A percentile compares a stretch with the other conserved stretches of the same genome.
Evolutionary conservation across 2,113 vertebrate genomes (phyloP).

Genomic region (Silurus asotus): DNA sequence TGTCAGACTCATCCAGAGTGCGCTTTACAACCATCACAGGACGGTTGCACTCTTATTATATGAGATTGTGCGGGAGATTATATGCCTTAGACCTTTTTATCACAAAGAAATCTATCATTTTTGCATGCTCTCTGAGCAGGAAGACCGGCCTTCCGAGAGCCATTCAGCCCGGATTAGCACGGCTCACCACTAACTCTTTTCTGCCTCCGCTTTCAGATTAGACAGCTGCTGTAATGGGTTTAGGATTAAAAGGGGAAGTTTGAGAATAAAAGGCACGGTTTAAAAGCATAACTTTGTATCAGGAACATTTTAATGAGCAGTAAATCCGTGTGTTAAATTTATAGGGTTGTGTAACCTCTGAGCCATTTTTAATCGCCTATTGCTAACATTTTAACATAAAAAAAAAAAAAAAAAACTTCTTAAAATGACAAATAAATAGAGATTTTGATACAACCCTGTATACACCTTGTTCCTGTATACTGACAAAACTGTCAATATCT

Average conservation of each 20-base stretch:
- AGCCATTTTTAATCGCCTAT: slow-evolving; percentile 40
- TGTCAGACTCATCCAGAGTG: slow-evolving; percentile 16
- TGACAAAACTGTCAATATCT: background rate
- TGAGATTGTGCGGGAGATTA: slow-evolving; percentile 35
- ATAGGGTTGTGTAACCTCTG: slow-evolving; percentile 47
- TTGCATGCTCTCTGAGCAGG: slow-evolving; percentile 7
- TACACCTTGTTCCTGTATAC: background rate
- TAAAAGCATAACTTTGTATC: slow-evolving; percentile 41
- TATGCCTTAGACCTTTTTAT: slow-evolving; percentile 39
- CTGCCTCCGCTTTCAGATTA: slow-evolving; percentile 59
- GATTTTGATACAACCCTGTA: background rate
- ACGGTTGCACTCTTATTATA: slow-evolving; percentile 23
- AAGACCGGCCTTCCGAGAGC: slow-evolving; percentile 41
- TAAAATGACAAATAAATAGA: background rate
- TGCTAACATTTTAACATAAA: background rate
- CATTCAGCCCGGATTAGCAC: slow-evolving; percentile 69
- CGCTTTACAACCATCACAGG: slow-evolving; percentile 27
- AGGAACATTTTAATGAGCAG: slow-evolving; percentile 44
- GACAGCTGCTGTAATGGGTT: slow-evolving; percentile 60
- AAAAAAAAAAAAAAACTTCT: too few relatives aligned
- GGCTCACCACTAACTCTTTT: slow-evolving; percentile 57
- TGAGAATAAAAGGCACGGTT: slow-evolving; percentile 48
- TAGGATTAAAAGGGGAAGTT: slow-evolving; percentile 61
- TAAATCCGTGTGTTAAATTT: slow-evolving; percentile 46
- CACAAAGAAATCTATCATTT: slow-evolving; percentile 37